Evolutionary conservation across 2,797 vertebrate genomes (phyloP).

Genomic region (Notolepis coatsorum): DNA sequence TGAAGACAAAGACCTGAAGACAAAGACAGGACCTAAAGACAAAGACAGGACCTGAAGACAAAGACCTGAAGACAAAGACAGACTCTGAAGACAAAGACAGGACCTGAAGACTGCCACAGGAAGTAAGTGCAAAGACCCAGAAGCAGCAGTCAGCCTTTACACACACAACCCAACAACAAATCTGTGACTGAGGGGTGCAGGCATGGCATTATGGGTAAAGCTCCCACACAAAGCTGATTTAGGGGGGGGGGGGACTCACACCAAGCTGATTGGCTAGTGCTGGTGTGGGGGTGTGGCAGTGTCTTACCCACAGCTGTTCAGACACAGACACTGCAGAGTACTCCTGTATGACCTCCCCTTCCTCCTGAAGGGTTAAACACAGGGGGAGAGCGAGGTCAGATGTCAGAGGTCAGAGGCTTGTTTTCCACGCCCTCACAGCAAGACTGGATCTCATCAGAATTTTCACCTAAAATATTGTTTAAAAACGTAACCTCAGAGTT

Average conservation of each 20-base stretch:
- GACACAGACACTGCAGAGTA: conserved; percentile 80
- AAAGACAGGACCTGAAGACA: no score
- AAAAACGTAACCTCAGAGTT: no score
- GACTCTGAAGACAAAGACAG: no score
- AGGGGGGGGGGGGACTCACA: background rate
- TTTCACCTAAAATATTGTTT: no score
- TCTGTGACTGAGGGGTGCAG: conserved; percentile 39
- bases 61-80: no score
- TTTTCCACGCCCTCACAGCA: background rate
- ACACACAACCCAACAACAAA: conserved; percentile 31
- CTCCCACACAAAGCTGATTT: background rate
- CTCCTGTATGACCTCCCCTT: conserved; percentile 83
- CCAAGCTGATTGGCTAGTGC: conserved; percentile 41
- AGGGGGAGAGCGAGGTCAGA: conserved; percentile 66
- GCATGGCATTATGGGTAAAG: background rate
- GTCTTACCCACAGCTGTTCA: conserved; percentile 94
- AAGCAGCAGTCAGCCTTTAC: conserved; percentile 21
- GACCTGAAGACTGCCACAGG: no score
- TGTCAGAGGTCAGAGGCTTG: background rate
- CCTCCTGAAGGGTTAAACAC: conserved; percentile 89
- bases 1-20: no score
- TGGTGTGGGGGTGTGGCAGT: conserved; percentile 9
- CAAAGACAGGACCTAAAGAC: no score
- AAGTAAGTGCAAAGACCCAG: conserved; percentile 8
- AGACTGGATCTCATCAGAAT: no score